Base-by-base conservation (phyloP, 2,888 invertebrate genomes). In the Andrena trimmerana region DNA sequence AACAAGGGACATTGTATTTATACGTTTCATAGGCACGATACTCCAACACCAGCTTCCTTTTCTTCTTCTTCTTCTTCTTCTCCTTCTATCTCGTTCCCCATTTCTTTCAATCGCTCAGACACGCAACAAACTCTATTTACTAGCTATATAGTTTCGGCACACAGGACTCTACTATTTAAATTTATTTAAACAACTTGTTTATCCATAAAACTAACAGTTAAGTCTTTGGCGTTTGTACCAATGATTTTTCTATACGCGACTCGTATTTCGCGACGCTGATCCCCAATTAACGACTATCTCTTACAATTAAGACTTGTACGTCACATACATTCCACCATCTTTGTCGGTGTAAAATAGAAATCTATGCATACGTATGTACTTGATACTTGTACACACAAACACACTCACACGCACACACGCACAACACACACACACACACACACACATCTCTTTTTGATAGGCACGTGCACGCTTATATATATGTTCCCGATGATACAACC, bases 201-300 rank as follows among this genome's bases (percentile, higher is more conserved):
- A 88, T 86, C 83, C 50, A 81, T 83, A 88, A 87, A 89, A 90
- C 86, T 91, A 90, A 87, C 88, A 89, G 86, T 92, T 92, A 92
- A 92, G 92, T 92, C 93, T 93, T 93, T 93, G 93, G 93, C 89
- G 90, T 92, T 93, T 92, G 92, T 92, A 92, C 92, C 92, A 92
- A 92, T 91, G 82, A 90, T 92, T 86, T 73, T 65, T 63, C 13
- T 59, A 86, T 52, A 52, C 68, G 67, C 59, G 48, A 78, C 42
- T 59, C 62, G 13, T 59, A 16, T 42, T 50, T 24, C 16, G 63
- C 50, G 20, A n/a, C 31, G 20, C 42, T 60, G 33, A 72, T 70
- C 31, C 24, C 31, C 65, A n/a, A 54, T 71, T 52, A 50, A 68
- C 81, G 62, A 71, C 20, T 10, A 65, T 31, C 33, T 27, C 69